phyloP scores from a whole-genome alignment of 2,888 invertebrate species.

The Lasioglossum villosulum region DNA sequence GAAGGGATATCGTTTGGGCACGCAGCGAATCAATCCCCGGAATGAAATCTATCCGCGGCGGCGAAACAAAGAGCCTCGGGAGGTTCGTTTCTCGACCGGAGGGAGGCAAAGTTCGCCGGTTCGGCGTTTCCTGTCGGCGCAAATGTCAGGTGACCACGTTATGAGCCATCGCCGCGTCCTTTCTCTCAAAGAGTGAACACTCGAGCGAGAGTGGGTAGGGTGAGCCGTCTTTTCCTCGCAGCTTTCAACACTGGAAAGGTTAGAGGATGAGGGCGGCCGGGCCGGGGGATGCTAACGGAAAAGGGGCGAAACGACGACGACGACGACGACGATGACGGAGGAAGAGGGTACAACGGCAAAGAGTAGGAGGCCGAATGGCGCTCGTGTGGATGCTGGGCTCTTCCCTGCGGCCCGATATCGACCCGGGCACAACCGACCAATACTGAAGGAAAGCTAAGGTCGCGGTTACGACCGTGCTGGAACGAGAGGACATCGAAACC shows the following conservation, averaged over 20 bases:
- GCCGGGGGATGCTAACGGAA: not conserved
- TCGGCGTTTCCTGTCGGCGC: slow-evolving; percentile 42
- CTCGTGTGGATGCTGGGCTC: slow-evolving; percentile 71
- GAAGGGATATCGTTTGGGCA: not conserved
- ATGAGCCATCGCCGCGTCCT: slow-evolving; percentile 41
- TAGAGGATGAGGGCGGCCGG: not conserved
- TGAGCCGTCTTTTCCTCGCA: slow-evolving; percentile 39
- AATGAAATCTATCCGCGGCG: not conserved
- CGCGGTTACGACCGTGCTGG: slow-evolving; percentile 70
- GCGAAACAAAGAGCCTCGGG: not conserved
- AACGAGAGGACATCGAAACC: slow-evolving; percentile 43
- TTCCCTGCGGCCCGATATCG: slow-evolving; percentile 75
- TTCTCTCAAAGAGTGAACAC: slow-evolving; percentile 54
- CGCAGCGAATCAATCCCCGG: not conserved
- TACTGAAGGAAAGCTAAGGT: slow-evolving; percentile 74
- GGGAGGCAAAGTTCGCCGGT: slow-evolving; percentile 17
- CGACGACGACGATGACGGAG: slow-evolving; percentile 18
- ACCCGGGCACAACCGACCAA: slow-evolving; percentile 73
- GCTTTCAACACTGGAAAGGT: slow-evolving; percentile 42
- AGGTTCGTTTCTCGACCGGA: not conserved
- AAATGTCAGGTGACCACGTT: slow-evolving; percentile 60
- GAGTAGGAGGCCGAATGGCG: slow-evolving; percentile 66
- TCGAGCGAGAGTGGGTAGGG: slow-evolving; percentile 35
- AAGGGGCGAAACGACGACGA: slow-evolving; percentile 20
- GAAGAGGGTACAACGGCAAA: slow-evolving; percentile 40